Evolutionary conservation across 2,113 vertebrate genomes (phyloP), one percentile per base, ranked within the genome.

Genomic region (Gallinago media): DNA sequence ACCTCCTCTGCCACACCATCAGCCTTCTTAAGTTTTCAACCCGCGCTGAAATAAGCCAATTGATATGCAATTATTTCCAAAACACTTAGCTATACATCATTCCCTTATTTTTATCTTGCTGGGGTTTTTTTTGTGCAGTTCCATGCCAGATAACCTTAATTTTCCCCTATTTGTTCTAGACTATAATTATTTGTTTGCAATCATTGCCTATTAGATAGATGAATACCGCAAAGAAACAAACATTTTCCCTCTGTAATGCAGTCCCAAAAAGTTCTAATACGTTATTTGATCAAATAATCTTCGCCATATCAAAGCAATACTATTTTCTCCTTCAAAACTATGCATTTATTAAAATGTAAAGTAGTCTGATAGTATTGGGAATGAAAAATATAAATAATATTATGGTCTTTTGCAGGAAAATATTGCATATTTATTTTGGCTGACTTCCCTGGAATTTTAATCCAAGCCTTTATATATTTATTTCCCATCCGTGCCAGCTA

Each of bases 291-390:
- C 94, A 98, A 98, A 98, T 97, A 95, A 98, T 98, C 97, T 86
- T 56, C 32, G 55, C 96, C 71, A 36, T 97, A 97, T 96, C 97
- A 96, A 96, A 97, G 95, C 90, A 96, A 96, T 95, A 95, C 96
- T 96, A 90, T 96, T 97, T 98, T 94, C 95, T 94, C 83, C 89
- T 97, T 85, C 85, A 92, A 93, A 95, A 95, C 95, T 76, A 85
- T 61, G 94, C 97, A 95, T 97, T 98, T 98, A 97, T 98, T 98
- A 98, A 97, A 98, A 98, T 98, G 96, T 95, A 98, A 98, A 98
- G 94, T 73, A 97, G 94, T 89, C 92, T 86, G 91, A 92, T 96
- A 93, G 87, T 56, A 94, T 86, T 87, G 87, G 86, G 92, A 96
- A 90, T 0, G 6, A 80, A 89, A 98, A 96, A 96, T 94, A 95